Evolutionary conservation across 1,140 invertebrate species (phyloP).

Genomic region (Panagrolaimus sp.): DNA sequence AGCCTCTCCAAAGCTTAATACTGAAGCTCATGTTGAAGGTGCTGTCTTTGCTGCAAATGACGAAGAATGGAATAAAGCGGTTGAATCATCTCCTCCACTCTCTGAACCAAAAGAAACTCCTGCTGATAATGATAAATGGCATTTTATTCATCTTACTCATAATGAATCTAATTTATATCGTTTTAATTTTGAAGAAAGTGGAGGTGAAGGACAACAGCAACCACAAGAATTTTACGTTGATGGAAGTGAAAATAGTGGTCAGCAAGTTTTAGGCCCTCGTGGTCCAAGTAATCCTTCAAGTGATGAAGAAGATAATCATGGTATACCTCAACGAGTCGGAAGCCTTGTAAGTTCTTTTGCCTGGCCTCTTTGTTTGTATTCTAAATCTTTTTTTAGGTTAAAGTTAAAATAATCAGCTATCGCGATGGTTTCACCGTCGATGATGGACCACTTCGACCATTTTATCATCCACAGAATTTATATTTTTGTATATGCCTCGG

Average conservation of each 20-base stretch:
- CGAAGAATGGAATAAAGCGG: conserved; percentile 27
- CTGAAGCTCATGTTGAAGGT: conserved; percentile 37
- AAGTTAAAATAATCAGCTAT: neutral
- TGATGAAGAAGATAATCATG: too few species aligned
- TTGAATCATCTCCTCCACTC: conserved; percentile 24
- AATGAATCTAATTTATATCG: too few species aligned
- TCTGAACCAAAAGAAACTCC: conserved; percentile 30
- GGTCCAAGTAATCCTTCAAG: neutral
- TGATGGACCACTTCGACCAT: conserved; percentile 10
- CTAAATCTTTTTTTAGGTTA: neutral
- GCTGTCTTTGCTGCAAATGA: conserved; percentile 41
- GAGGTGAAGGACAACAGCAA: neutral
- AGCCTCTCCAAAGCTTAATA: conserved; percentile 39
- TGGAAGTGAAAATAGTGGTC: conserved; percentile 5
- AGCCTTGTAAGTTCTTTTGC: neutral
- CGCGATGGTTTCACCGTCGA: conserved; percentile 9
- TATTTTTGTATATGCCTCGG: neutral
- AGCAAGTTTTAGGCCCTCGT: conserved; percentile 5
- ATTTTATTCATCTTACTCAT: conserved; percentile 46
- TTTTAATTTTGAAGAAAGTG: neutral
- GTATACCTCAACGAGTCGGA: too few species aligned
- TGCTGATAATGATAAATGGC: conserved; percentile 50
- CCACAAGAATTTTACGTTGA: conserved; percentile 1
- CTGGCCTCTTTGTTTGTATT: neutral
- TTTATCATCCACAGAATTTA: neutral